Evolutionary conservation across 1,140 invertebrate genomes (phyloP), one percentile per base, ranked within the genome.

Genomic region (Dendrolimus punctatus): DNA sequence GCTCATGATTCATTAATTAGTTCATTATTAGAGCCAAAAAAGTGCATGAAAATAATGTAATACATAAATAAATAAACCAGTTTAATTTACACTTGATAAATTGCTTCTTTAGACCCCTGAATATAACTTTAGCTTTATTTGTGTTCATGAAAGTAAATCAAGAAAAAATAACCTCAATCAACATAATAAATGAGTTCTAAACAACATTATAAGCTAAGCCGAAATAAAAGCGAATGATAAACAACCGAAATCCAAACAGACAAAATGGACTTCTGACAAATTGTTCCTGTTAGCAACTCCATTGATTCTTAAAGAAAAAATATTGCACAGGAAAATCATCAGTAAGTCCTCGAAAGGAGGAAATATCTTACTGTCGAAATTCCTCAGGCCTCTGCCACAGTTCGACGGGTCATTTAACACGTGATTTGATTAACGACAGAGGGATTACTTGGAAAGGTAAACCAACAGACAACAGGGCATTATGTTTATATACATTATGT

Each of bases 241-340:
- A 65, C 61, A 60, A 46, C 46, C 41, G 42, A 38, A 60, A 63
- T 55, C 51, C 45, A 41, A 54, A 57, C 62, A 63, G 64, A 67
- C 68, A 70, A 73, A 74, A 65, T 66, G 68, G 57, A 57, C 66
- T 65, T 53, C 60, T 74, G 75, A 82, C 68, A 80, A 82, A 80
- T 82, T 67, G 70, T 69, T 70, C 52, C 58, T 66, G 64, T 78
- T 73, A 74, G 69, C 66, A 65, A 73, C 62, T 71, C 64, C 68
- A 80, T 77, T 80, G 71, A 68, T 70, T 72, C 69, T 64, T 62
- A 58, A 65, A 71, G 71, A 77, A 80, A 76, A 77, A 79, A 76
- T 73, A 75, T 66, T 62, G 62, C 51, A 49, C 60, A 59, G 64
- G 53, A 70, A 72, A 74, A 75, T 80, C 62, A 78, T 77, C 68